Conservation (phyloP, 1,140 invertebrate species). For the Onthophagus taurus region DNA sequence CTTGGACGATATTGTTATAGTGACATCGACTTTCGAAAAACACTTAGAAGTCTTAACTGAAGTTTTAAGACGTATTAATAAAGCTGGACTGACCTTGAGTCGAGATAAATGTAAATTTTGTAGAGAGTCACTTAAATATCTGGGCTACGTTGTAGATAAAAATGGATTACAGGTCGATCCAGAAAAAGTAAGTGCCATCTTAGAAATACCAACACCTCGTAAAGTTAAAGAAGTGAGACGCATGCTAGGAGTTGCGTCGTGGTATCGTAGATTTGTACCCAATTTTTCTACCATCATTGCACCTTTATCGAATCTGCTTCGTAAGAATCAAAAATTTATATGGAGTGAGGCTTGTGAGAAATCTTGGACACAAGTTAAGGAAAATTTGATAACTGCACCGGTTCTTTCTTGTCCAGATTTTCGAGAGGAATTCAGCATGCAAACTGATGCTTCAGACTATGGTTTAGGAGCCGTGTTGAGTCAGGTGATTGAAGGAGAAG, state of each 20-base stretch:
- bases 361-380: not conserved
- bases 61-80: slow-evolving; percentile 14
- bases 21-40: slow-evolving; percentile 13
- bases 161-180: slow-evolving; percentile 33
- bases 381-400: not conserved
- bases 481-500: slow-evolving; percentile 15
- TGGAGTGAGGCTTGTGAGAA: slow-evolving; percentile 8
- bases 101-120: slow-evolving; percentile 1
- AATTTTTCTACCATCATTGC: not conserved
- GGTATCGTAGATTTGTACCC: not conserved
- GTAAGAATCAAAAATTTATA: slow-evolving; percentile 4
- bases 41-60: slow-evolving; percentile 17
- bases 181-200: slow-evolving; percentile 33
- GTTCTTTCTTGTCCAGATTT: slow-evolving; percentile 17
- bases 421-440: slow-evolving; percentile 21
- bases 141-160: slow-evolving; percentile 35
- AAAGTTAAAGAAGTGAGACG: not conserved
- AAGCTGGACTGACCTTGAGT: not conserved
- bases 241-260: not conserved
- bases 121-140: slow-evolving; percentile 24
- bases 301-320: not conserved
- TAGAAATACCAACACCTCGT: slow-evolving; percentile 7
- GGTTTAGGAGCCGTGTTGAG: slow-evolving; percentile 20
- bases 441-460: slow-evolving; percentile 19
- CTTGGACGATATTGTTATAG: slow-evolving; percentile 30